A percentile compares a stretch with the other conserved stretches of the same genome.
Conservation (phyloP, 2,797 vertebrate genomes). For the Mus spretus region DNA sequence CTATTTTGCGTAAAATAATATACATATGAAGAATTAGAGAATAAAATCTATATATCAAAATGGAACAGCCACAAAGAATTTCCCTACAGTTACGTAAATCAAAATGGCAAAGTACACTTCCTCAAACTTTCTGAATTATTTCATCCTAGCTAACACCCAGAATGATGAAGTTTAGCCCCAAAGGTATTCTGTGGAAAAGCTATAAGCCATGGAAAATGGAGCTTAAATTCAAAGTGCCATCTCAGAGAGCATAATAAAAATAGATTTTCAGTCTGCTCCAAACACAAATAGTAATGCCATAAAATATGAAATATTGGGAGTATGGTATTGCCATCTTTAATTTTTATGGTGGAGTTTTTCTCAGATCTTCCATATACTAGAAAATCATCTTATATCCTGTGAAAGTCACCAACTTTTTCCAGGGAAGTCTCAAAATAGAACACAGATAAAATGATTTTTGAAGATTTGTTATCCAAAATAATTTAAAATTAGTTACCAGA, state of each 20-base stretch:
- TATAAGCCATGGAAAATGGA: constrained; percentile 79
- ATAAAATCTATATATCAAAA: constrained; percentile 36
- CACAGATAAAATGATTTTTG: not conserved
- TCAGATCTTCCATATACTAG: constrained; percentile 20
- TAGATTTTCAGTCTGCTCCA: constrained; percentile 79
- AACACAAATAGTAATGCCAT: constrained; percentile 79
- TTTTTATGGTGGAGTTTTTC: constrained; percentile 76
- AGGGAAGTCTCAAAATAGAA: not conserved
- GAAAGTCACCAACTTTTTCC: constrained; percentile 43
- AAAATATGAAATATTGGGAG: constrained; percentile 79
- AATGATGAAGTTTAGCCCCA: constrained; percentile 78
- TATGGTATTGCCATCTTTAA: constrained; percentile 76
- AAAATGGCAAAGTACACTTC: constrained; percentile 60
- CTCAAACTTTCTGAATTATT: constrained; percentile 76
- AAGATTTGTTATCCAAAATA: not conserved
- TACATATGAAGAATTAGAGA: constrained; percentile 6
- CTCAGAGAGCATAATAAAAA: constrained; percentile 82
- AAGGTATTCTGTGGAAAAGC: constrained; percentile 72
- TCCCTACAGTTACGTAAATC: constrained; percentile 68
- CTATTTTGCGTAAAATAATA: constrained; percentile 36
- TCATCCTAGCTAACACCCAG: constrained; percentile 66
- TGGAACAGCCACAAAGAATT: constrained; percentile 29
- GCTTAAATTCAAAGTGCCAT: constrained; percentile 82
- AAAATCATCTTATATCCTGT: constrained; percentile 55
- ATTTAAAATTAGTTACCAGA: not conserved